Conservation (phyloP, 2,888 invertebrate species). For the Ellobium chinense region DNA sequence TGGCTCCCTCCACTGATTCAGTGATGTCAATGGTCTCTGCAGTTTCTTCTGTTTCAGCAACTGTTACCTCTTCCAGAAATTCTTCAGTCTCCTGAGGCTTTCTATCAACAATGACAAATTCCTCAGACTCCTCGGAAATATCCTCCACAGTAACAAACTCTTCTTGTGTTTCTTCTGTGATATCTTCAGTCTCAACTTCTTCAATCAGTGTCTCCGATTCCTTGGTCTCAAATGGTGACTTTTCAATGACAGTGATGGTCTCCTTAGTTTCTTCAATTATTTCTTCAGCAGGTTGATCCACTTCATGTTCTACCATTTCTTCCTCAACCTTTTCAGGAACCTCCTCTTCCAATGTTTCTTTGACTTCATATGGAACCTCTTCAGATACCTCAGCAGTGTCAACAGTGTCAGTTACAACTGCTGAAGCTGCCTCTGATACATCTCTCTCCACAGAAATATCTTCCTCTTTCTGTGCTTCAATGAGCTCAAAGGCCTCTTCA, state of each 20-base stretch:
- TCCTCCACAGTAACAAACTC: conserved; percentile 14
- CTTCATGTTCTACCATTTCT: conserved; percentile 38
- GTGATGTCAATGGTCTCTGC: conserved; percentile 34
- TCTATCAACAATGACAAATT: conserved; percentile 38
- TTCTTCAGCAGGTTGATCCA: conserved; percentile 48
- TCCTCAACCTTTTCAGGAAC: conserved; percentile 45
- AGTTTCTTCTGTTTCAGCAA: conserved; percentile 12
- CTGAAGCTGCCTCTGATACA: conserved; percentile 41
- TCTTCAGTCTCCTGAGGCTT: conserved; percentile 24
- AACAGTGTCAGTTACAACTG: conserved; percentile 42
- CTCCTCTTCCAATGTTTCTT: conserved; percentile 49
- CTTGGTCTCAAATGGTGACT: conserved; percentile 41
- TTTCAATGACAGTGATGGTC: conserved; percentile 37
- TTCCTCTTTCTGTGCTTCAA: conserved; percentile 39
- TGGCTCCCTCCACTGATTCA: conserved; percentile 48
- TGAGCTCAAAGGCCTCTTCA: conserved; percentile 34
- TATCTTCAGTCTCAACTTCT: neutral
- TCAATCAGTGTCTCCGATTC: conserved; percentile 36
- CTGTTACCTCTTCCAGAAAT: conserved; percentile 43
- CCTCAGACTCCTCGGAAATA: conserved; percentile 42
- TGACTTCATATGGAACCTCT: conserved; percentile 50
- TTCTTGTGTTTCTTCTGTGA: conserved; percentile 32
- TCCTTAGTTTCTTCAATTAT: conserved; percentile 46
- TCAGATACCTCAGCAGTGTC: conserved; percentile 52
- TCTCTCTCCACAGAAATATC: conserved; percentile 37